phyloP scores from a whole-genome alignment of 2,113 vertebrate species.

The Chiloscyllium plagiosum region DNA sequence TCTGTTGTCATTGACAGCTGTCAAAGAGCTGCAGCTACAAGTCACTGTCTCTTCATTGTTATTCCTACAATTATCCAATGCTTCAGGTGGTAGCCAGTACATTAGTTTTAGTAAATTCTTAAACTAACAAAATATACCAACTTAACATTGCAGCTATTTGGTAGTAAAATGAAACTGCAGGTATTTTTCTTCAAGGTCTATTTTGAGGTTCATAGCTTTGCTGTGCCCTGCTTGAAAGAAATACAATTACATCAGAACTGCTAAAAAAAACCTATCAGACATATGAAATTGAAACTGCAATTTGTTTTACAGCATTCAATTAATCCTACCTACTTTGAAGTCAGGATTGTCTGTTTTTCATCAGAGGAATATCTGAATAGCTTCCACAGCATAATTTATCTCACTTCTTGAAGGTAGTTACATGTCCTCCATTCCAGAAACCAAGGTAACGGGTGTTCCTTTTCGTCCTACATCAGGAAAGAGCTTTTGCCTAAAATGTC shows the following conservation, averaged over 20 bases:
- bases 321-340: background rate
- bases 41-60: background rate
- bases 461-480: background rate
- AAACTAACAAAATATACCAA: background rate
- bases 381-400: background rate
- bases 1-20: background rate
- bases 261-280: background rate
- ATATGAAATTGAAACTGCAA: background rate
- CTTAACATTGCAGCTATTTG: background rate
- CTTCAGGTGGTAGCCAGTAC: background rate
- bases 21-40: background rate
- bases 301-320: background rate
- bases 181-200: background rate
- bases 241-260: background rate
- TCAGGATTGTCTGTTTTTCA: background rate
- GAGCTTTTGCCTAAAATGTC: too few relatives aligned
- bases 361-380: background rate
- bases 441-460: too few relatives aligned
- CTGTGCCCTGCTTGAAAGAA: background rate
- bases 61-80: background rate
- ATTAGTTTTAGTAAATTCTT: background rate
- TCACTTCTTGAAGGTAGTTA: background rate
- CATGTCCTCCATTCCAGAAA: background rate
- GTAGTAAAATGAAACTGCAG: background rate
- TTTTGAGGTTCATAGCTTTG: background rate